Evolutionary conservation across 2,113 vertebrate genomes (phyloP).

Genomic region (Fregetta grallaria): DNA sequence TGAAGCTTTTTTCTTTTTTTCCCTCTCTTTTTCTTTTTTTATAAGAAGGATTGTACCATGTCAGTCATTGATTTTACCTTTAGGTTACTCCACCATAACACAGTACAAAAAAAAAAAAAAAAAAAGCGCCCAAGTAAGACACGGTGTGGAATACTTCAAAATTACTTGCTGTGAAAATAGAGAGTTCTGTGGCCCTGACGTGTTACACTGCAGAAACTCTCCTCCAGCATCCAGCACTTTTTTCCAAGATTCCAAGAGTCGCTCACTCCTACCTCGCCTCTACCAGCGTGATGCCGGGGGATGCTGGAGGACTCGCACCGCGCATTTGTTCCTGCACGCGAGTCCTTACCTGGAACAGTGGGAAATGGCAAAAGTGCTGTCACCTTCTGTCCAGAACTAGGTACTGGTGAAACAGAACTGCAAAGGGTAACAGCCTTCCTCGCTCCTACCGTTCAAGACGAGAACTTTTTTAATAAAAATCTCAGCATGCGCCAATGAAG

Average conservation of each 20-base stretch:
- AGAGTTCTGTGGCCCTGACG: neutral
- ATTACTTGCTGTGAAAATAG: neutral
- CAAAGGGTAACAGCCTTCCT: neutral
- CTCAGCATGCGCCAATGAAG: neutral
- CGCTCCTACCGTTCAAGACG: neutral
- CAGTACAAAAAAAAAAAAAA: neutral
- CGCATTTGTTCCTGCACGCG: rapidly evolving
- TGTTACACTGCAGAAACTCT: neutral
- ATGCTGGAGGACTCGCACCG: neutral
- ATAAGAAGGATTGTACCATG: too few species aligned
- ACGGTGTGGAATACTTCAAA: neutral
- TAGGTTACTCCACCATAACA: neutral
- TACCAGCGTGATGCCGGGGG: rapidly evolving
- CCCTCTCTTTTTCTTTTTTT: neutral
- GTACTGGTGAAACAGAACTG: neutral
- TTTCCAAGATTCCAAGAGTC: neutral
- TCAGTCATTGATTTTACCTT: neutral
- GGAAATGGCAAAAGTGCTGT: neutral
- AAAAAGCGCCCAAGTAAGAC: neutral
- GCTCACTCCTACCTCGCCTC: neutral
- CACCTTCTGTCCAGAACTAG: neutral
- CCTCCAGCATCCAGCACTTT: neutral
- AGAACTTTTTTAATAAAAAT: neutral
- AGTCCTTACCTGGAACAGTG: neutral
- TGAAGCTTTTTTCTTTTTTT: neutral